Base-by-base conservation (phyloP, 2,113 vertebrate genomes). In the Pangasianodon gigas region DNA sequence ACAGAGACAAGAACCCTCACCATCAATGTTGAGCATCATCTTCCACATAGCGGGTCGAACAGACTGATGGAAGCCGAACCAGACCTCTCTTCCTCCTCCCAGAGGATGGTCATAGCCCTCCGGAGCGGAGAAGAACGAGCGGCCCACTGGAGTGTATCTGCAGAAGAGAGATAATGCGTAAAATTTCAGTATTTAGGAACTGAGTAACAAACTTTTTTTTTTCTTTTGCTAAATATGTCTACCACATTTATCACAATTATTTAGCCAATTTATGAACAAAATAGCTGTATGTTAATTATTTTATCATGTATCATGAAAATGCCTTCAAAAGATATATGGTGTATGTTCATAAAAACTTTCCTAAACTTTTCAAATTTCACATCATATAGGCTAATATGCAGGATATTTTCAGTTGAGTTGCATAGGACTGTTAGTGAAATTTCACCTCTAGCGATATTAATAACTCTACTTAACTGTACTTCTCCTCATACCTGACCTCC, bases 21-120 rank as follows among this genome's bases (percentile, higher is more conserved):
- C 98, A 90, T 99, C 98, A 26, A 99, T 99, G 94, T 99, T 99
- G 74, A 99, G 97, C 98, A 99, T 99, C 98, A 99, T 99, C 96
- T 99, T 99, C 98, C 98, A 99, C 98, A 99, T 99, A 94, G 98
- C 98, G 88, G 98, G 98, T 19, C 98, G 96, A 90, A 99, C 98
- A 48, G 98, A 99, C 67, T 99, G 98, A 94, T 99, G 98, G 94
- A 99, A 99, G 83, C 98, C 98, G 92, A 99, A 99, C 98, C 98
- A 99, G 87, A 99, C 98, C 96, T 99, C 98, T 93, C 98, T 96
- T 77, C 98, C 98, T 0, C 98, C 98, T 75, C 98, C 98, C 90
- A 99, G 93, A 89, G 98, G 98, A 94, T 99, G 98, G 93, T 99
- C 98, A 11, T 99, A 99, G 84, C 98, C 98, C 96, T 99, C 98